These are phyloP conservation scores for Procambarus virginalis DNA, from an alignment of 1,140 invertebrate genomes.

Conservation along the genomic window DNA sequence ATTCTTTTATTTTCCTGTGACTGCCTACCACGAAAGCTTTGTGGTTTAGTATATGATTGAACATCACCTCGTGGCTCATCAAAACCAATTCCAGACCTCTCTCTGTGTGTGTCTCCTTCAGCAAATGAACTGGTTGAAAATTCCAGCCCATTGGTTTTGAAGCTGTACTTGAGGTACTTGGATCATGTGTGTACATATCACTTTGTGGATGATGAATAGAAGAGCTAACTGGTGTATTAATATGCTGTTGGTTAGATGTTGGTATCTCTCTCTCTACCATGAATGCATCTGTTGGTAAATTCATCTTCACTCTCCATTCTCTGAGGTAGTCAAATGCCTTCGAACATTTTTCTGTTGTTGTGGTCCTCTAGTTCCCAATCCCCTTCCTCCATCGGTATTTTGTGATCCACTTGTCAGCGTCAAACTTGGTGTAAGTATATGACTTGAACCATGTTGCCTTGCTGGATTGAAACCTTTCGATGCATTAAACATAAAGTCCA, in stretches of 20 bases:
- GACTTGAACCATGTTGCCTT: not conserved
- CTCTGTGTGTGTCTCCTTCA: not conserved
- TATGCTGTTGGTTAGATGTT: not conserved
- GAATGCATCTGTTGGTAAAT: conserved; percentile 54
- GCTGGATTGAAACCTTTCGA: not conserved
- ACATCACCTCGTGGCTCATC: not conserved
- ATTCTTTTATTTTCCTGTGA: not conserved
- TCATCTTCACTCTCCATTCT: conserved; percentile 46
- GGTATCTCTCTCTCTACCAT: conserved; percentile 27
- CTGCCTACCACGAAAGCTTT: not conserved
- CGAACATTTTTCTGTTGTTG: conserved; percentile 20
- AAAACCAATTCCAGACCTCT: not conserved
- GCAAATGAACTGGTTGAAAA: conserved; percentile 21
- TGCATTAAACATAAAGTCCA: conserved; percentile 4
- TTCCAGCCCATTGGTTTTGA: conserved; percentile 7
- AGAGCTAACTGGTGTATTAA: not conserved
- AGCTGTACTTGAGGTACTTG: not conserved
- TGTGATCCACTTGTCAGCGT: not conserved
- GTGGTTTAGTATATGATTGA: not conserved
- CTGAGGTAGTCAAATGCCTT: conserved; percentile 57
- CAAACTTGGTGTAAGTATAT: conserved; percentile 20
- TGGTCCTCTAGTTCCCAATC: not conserved
- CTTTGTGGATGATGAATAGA: not conserved
- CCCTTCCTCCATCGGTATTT: conserved; percentile 3
- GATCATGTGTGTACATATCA: conserved; percentile 11